These are phyloP conservation scores for Silvanus unidentatus DNA, from an alignment of 2,888 invertebrate genomes.

Conservation along the genomic window DNA sequence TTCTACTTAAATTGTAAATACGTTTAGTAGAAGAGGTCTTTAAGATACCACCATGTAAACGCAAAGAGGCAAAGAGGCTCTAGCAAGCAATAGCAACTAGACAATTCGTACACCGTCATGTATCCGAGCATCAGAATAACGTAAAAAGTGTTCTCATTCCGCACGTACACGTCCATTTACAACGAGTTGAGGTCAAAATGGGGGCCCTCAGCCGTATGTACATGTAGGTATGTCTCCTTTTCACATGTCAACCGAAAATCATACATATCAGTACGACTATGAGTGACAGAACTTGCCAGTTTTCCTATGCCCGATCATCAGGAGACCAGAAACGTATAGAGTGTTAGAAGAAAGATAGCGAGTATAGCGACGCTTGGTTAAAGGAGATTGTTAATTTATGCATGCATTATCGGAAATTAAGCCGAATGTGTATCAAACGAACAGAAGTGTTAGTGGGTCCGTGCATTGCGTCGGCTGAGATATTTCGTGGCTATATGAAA, in stretches of 20 bases:
- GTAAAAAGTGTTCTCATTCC: too few species aligned
- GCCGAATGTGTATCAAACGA: constrained; percentile 35
- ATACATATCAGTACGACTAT: constrained; percentile 14
- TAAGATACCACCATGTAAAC: not conserved
- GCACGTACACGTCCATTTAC: not conserved
- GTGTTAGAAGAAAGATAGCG: constrained; percentile 7
- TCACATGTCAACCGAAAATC: constrained; percentile 18
- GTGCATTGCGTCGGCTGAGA: constrained; percentile 9
- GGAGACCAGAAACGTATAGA: constrained; percentile 24
- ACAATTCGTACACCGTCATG: not conserved
- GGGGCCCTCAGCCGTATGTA: too few species aligned
- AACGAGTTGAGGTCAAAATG: not conserved
- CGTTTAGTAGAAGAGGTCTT: not conserved
- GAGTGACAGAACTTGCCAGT: constrained; percentile 42
- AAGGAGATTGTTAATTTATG: constrained; percentile 35
- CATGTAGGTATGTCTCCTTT: constrained; percentile 6
- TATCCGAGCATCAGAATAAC: not conserved
- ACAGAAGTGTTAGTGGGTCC: constrained; percentile 28
- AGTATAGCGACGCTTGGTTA: not conserved
- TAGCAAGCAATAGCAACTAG: too few species aligned
- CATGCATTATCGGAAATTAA: constrained; percentile 44
- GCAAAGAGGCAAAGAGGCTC: too few species aligned
- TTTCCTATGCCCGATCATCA: constrained; percentile 23
- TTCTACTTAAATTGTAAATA: not conserved
- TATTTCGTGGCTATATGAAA: constrained; percentile 1